phyloP scores from a whole-genome alignment of 2,113 vertebrate genomes.

The Alces alces region DNA sequence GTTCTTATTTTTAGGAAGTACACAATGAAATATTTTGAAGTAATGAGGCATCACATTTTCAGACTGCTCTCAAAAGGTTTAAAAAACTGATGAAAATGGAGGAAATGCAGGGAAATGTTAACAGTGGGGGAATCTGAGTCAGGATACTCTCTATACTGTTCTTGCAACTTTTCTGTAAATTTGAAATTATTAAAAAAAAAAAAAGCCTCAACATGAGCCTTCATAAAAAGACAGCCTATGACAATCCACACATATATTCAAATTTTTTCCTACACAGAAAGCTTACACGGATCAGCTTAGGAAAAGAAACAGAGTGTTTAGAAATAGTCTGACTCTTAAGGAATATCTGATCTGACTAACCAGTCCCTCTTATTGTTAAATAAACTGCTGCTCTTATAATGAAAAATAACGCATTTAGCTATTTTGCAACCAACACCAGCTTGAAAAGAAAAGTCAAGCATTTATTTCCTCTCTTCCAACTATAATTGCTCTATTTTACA shows the following conservation, averaged over 20 bases:
- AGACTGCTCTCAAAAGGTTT: not conserved
- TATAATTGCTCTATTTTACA: slow-evolving; percentile 4
- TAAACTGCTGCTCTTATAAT: not conserved
- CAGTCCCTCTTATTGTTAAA: not conserved
- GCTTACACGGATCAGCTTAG: not conserved
- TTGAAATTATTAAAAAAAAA: not conserved
- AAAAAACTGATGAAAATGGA: not conserved
- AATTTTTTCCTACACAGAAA: not conserved
- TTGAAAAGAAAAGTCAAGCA: not conserved
- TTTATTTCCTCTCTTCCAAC: not conserved
- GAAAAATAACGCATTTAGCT: not conserved
- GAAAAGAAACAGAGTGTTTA: not conserved
- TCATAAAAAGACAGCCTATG: not conserved
- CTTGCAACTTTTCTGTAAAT: not conserved
- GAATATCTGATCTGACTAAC: not conserved
- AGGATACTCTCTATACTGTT: not conserved
- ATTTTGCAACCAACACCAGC: not conserved
- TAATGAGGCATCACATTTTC: not conserved
- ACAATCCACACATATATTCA: not conserved
- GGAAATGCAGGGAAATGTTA: not conserved
- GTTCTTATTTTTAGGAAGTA: not conserved
- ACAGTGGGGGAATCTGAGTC: not conserved
- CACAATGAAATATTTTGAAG: not conserved
- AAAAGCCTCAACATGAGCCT: not conserved
- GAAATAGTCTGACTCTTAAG: not conserved